Percentiles rank a stretch among this genome's conserved stretches.
Conservation (phyloP, 2,888 invertebrate species). For the Drosophila niveifrons region DNA sequence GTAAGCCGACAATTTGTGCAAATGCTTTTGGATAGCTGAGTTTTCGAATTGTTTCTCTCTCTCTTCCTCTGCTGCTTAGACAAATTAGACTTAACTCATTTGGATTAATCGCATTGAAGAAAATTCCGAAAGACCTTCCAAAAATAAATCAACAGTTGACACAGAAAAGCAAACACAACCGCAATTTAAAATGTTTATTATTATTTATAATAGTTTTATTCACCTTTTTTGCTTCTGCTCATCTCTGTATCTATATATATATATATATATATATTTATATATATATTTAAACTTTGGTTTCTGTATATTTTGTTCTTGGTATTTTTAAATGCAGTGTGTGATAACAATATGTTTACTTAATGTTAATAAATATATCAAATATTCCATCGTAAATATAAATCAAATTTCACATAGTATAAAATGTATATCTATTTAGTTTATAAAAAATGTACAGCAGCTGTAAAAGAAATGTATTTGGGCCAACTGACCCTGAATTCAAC, state of each 20-base stretch:
- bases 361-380: slow-evolving; percentile 78
- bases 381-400: slow-evolving; percentile 52
- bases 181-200: slow-evolving; percentile 71
- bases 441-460: slow-evolving; percentile 19
- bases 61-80: slow-evolving; percentile 53
- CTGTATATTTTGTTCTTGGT: slow-evolving; percentile 43
- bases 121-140: not conserved
- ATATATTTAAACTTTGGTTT: slow-evolving; percentile 49
- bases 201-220: slow-evolving; percentile 73
- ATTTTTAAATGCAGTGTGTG: slow-evolving; percentile 71
- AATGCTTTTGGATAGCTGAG: slow-evolving; percentile 64
- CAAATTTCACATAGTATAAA: slow-evolving; percentile 26
- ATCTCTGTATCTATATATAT: slow-evolving; percentile 31
- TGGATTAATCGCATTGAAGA: slow-evolving; percentile 47
- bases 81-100: slow-evolving; percentile 65
- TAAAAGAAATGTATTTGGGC: slow-evolving; percentile 1
- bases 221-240: slow-evolving; percentile 56
- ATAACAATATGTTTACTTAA: slow-evolving; percentile 81
- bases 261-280: too few relatives aligned
- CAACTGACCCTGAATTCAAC: slow-evolving; percentile 19
- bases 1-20: slow-evolving; percentile 78
- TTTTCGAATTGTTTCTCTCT: slow-evolving; percentile 28
- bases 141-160: slow-evolving; percentile 1
- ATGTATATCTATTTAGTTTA: slow-evolving; percentile 41
- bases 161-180: slow-evolving; percentile 22